These are phyloP conservation scores for Chrysodeixis includens DNA, from an alignment of 2,888 invertebrate species.

Conservation along the genomic window DNA sequence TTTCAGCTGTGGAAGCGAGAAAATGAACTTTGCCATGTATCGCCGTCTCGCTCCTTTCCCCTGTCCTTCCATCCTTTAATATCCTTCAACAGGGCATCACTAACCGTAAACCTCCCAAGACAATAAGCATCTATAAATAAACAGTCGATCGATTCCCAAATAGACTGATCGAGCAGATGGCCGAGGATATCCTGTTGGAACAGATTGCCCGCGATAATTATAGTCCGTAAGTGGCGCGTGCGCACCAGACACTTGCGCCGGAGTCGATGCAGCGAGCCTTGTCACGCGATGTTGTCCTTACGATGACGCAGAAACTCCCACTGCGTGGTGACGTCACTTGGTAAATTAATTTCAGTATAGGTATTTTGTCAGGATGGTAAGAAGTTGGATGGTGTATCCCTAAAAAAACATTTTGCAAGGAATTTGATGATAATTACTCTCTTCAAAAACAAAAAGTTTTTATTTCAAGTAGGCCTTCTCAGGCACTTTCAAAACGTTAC, in stretches of 20 bases:
- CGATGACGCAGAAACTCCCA: slow-evolving; percentile 1
- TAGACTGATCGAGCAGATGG: slow-evolving; percentile 83
- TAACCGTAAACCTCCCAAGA: slow-evolving; percentile 56
- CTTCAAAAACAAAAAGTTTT: too few relatives aligned
- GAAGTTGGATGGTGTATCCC: too few relatives aligned
- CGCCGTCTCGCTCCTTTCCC: background rate
- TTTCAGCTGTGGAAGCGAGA: too few relatives aligned
- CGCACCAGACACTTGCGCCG: slow-evolving; percentile 56
- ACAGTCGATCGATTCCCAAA: slow-evolving; percentile 66
- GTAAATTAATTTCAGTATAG: too few relatives aligned
- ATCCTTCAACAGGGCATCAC: slow-evolving; percentile 19
- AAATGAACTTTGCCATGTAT: too few relatives aligned
- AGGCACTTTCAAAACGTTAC: too few relatives aligned
- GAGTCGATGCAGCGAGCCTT: slow-evolving; percentile 31
- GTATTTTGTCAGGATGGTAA: too few relatives aligned
- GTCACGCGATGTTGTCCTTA: slow-evolving; percentile 45
- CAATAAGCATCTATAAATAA: slow-evolving; percentile 70
- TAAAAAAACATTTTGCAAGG: too few relatives aligned
- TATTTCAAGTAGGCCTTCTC: too few relatives aligned
- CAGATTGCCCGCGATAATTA: slow-evolving; percentile 83
- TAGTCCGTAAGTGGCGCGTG: slow-evolving; percentile 76
- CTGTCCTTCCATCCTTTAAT: background rate
- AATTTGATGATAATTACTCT: too few relatives aligned
- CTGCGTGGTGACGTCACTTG: too few relatives aligned
- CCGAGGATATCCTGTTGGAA: slow-evolving; percentile 86